These are phyloP conservation scores for Aphodius sticticus DNA, from an alignment of 2,888 invertebrate species.

Conservation along the genomic window DNA sequence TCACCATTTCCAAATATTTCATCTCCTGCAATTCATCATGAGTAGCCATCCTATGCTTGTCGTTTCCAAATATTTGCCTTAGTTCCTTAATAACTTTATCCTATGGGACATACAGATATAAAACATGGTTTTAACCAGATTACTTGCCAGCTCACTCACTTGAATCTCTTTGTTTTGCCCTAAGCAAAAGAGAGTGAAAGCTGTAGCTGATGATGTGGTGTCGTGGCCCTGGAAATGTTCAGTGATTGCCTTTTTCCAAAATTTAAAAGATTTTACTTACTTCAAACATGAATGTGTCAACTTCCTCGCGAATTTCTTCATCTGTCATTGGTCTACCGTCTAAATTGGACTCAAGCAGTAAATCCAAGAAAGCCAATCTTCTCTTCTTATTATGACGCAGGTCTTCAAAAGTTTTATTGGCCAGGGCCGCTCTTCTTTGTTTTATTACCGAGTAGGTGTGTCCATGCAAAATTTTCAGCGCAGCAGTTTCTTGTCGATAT, in stretches of 20 bases:
- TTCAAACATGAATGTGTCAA: slow-evolving; percentile 68
- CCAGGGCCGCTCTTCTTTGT: slow-evolving; percentile 53
- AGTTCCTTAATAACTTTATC: slow-evolving; percentile 56
- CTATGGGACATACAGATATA: slow-evolving; percentile 38
- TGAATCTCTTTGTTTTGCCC: slow-evolving; percentile 60
- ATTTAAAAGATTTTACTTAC: slow-evolving; percentile 46
- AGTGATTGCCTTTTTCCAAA: slow-evolving; percentile 15
- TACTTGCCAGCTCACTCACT: not conserved
- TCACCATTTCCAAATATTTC: slow-evolving; percentile 53
- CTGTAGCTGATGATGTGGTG: slow-evolving; percentile 64
- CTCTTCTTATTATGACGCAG: slow-evolving; percentile 50
- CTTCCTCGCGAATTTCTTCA: slow-evolving; percentile 64
- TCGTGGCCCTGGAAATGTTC: slow-evolving; percentile 61
- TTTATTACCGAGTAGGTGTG: slow-evolving; percentile 66
- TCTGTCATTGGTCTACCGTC: slow-evolving; percentile 59
- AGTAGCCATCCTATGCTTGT: slow-evolving; percentile 42
- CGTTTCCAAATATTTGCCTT: slow-evolving; percentile 50
- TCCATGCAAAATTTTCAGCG: slow-evolving; percentile 60
- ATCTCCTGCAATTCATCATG: slow-evolving; percentile 50
- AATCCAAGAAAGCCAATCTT: slow-evolving; percentile 61
- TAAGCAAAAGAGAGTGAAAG: slow-evolving; percentile 63
- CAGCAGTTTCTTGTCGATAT: slow-evolving; percentile 65
- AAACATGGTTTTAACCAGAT: not conserved
- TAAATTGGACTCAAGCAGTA: slow-evolving; percentile 61
- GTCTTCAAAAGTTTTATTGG: slow-evolving; percentile 11